Evolutionary conservation across 1,140 invertebrate genomes (phyloP).

Genomic region (Drosophila nikananu): DNA sequence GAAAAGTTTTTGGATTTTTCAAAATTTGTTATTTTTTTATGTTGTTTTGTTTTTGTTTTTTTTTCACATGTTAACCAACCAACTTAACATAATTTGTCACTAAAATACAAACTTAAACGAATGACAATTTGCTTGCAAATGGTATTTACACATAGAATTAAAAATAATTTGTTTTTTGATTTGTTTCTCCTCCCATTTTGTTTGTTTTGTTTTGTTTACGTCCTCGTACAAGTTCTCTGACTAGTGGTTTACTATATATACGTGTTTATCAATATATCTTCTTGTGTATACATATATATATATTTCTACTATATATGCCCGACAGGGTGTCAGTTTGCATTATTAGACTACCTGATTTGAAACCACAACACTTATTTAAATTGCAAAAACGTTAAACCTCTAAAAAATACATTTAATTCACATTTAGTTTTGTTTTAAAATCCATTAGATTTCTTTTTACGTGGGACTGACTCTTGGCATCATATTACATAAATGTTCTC

Average conservation of each 20-base stretch:
- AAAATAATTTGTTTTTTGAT: conserved; percentile 39
- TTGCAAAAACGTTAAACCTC: conserved; percentile 65
- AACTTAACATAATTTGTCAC: conserved; percentile 63
- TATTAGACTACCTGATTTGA: conserved; percentile 69
- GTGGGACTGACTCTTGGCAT: conserved; percentile 69
- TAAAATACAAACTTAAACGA: conserved; percentile 56
- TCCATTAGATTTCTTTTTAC: conserved; percentile 58
- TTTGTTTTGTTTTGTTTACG: conserved; percentile 15
- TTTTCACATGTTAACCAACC: conserved; percentile 40
- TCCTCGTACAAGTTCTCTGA: conserved; percentile 53
- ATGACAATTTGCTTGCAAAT: conserved; percentile 48
- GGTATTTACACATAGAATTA: conserved; percentile 57
- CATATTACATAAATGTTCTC: conserved; percentile 20
- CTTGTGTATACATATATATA: conserved; percentile 33
- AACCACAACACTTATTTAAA: conserved; percentile 75
- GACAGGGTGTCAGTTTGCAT: conserved; percentile 42
- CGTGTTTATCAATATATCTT: conserved; percentile 24
- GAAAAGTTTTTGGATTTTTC: conserved; percentile 37
- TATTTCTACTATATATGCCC: conserved; percentile 27
- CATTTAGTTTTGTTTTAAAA: conserved; percentile 59
- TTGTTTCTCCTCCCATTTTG: conserved; percentile 25
- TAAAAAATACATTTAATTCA: conserved; percentile 80
- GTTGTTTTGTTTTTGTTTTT: conserved; percentile 16
- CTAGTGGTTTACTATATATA: conserved; percentile 64
- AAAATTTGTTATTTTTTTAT: conserved; percentile 15